Percentiles rank a stretch among this genome's conserved stretches.
These are phyloP conservation scores for Sitobion miscanthi DNA, from an alignment of 1,140 invertebrate genomes.

Conservation along the genomic window DNA sequence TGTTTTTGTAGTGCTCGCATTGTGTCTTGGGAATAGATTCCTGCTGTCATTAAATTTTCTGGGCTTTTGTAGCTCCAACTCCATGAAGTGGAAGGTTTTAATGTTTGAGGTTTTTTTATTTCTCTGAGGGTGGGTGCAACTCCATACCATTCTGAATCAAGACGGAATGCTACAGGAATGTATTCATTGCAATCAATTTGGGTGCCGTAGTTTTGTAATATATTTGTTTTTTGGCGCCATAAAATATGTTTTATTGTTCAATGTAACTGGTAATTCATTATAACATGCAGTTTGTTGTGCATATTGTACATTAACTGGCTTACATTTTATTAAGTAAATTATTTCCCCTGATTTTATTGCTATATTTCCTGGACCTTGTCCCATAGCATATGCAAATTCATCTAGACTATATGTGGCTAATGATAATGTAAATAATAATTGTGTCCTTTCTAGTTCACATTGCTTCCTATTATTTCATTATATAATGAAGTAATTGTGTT, in stretches of 20 bases:
- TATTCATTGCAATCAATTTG: slow-evolving; percentile 27
- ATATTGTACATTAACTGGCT: not conserved
- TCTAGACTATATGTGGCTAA: too few species aligned
- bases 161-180: not conserved
- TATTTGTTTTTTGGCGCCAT: not conserved
- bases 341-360: slow-evolving; percentile 39
- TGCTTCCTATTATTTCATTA: too few species aligned
- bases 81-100: not conserved
- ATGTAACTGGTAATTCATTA: slow-evolving; percentile 31
- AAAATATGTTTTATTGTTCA: not conserved
- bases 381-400: too few species aligned
- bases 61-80: not conserved
- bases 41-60: not conserved
- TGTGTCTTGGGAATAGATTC: too few species aligned
- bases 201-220: not conserved
- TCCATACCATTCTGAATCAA: not conserved
- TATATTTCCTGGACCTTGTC: too few species aligned
- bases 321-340: slow-evolving; percentile 23
- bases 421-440: too few species aligned
- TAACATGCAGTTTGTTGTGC: not conserved
- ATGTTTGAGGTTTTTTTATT: not conserved
- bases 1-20: too few species aligned
- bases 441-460: too few species aligned
- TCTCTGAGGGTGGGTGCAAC: not conserved
- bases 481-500: too few species aligned